These are phyloP conservation scores for Operophtera brumata DNA, from an alignment of 2,888 invertebrate species.

Conservation along the genomic window DNA sequence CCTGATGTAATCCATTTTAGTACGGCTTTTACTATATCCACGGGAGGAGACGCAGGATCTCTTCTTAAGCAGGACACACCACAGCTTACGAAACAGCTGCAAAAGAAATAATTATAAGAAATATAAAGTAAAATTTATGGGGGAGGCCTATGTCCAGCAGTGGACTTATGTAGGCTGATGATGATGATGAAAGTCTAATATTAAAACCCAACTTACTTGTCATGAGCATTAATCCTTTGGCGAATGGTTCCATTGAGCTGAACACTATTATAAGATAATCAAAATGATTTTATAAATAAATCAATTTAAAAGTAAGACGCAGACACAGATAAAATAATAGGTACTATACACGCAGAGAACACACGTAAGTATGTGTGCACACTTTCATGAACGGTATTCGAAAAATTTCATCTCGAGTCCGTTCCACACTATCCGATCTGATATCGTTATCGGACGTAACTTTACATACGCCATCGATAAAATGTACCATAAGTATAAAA, in stretches of 20 bases:
- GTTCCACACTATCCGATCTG: not conserved
- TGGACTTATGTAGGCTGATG: no score
- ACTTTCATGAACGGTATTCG: constrained; percentile 3
- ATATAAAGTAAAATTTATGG: no score
- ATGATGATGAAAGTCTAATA: not conserved
- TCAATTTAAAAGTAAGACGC: no score
- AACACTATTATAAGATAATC: constrained; percentile 19
- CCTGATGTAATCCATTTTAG: no score
- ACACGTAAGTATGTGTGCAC: not conserved
- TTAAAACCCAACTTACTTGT: constrained; percentile 31
- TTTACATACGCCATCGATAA: no score
- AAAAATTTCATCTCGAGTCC: not conserved
- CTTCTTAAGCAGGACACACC: no score
- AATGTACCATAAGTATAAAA: no score
- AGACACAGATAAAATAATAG: not conserved
- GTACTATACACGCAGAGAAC: not conserved
- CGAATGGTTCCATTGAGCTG: constrained; percentile 23
- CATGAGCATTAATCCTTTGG: constrained; percentile 31
- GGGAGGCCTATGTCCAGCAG: no score
- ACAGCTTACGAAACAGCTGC: no score
- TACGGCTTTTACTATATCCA: no score
- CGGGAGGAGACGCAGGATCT: no score
- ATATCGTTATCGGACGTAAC: not conserved
- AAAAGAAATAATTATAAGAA: no score
- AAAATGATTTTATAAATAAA: not conserved